A percentile compares a stretch with the other conserved stretches of the same genome.
Evolutionary conservation across 2,113 vertebrate genomes (phyloP).

Genomic region (Cygnus buccinator): DNA sequence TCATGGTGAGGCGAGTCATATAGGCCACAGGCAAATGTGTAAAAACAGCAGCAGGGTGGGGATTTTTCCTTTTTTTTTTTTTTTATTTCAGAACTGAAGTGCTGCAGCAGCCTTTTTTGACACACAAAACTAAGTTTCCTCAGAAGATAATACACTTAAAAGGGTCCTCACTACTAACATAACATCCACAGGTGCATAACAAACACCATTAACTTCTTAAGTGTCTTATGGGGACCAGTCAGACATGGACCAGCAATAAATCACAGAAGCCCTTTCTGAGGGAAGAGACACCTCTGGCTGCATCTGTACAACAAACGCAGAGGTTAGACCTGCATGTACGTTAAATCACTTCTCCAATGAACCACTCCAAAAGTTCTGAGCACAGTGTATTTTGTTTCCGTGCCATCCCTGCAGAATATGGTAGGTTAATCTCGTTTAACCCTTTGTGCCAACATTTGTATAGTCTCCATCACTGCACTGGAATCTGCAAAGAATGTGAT

Average conservation of each 20-base stretch:
- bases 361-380: not conserved
- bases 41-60: conserved; percentile 37
- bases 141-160: not conserved
- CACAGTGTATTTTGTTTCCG: not conserved
- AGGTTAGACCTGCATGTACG: not conserved
- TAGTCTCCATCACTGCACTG: not conserved
- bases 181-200: not conserved
- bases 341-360: not conserved
- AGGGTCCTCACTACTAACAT: not conserved
- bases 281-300: not conserved
- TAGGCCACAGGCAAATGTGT: not conserved
- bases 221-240: not conserved
- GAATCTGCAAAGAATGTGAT: conserved; percentile 50
- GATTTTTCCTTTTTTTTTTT: not conserved
- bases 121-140: not conserved
- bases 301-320: not conserved
- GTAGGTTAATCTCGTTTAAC: conserved; percentile 35
- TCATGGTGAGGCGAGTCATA: not conserved
- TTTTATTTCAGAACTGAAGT: not conserved
- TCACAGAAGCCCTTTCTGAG: not conserved
- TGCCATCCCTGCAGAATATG: not conserved
- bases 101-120: not conserved
- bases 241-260: not conserved
- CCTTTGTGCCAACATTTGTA: conserved; percentile 22
- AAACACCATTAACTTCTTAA: not conserved